These are phyloP conservation scores for Dilophus febrilis DNA, from an alignment of 2,888 invertebrate species.

Conservation along the genomic window DNA sequence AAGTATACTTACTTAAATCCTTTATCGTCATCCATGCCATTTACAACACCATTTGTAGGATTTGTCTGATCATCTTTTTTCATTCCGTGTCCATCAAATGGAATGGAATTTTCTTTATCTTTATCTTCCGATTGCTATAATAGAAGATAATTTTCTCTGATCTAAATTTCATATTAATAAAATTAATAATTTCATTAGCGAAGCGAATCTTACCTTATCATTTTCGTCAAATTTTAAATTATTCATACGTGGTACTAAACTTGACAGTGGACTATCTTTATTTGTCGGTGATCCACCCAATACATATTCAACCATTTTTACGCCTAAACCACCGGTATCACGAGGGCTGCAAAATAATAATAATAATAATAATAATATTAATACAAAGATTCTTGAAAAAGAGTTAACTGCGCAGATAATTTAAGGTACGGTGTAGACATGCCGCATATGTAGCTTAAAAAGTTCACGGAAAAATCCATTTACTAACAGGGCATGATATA, in stretches of 20 bases:
- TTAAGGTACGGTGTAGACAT: too few species aligned
- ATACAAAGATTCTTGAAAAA: too few species aligned
- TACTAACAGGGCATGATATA: too few species aligned
- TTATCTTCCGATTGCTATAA: conserved; percentile 31
- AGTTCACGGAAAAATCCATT: not conserved
- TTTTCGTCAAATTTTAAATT: conserved; percentile 41
- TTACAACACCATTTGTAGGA: conserved; percentile 42
- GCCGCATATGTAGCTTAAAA: too few species aligned
- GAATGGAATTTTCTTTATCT: conserved; percentile 37
- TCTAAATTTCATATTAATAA: not conserved
- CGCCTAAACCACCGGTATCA: conserved; percentile 78
- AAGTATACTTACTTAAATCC: conserved; percentile 66
- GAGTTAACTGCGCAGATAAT: too few species aligned
- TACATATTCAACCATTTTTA: conserved; percentile 98
- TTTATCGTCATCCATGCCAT: conserved; percentile 73
- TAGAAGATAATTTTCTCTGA: not conserved
- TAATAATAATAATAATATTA: too few species aligned
- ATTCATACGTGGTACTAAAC: conserved; percentile 46
- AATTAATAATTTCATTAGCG: too few species aligned
- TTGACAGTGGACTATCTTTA: conserved; percentile 40
- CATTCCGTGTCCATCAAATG: conserved; percentile 31
- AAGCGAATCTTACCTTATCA: conserved; percentile 31
- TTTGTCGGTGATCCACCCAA: conserved; percentile 80
- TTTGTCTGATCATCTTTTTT: conserved; percentile 35
- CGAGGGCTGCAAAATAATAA: conserved; percentile 72